These are phyloP conservation scores for Nephrocerus scutellatus DNA, from an alignment of 2,888 invertebrate species.

Conservation along the genomic window DNA sequence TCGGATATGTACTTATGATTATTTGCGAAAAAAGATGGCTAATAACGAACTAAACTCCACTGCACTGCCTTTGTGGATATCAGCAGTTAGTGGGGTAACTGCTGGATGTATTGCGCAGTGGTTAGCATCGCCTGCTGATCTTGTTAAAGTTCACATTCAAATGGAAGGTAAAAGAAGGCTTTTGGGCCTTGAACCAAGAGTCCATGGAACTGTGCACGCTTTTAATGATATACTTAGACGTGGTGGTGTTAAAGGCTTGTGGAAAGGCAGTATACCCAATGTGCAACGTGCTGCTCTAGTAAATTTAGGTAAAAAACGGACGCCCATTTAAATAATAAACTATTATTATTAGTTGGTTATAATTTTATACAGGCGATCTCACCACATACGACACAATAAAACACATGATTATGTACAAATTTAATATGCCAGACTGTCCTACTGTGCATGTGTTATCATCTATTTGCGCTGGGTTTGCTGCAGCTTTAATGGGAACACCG, in stretches of 20 bases:
- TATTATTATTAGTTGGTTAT: no score
- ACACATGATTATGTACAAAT: constrained; percentile 64
- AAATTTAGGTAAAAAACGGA: constrained; percentile 64
- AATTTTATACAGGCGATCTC: constrained; percentile 52
- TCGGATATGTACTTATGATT: constrained; percentile 79
- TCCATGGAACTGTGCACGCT: constrained; percentile 68
- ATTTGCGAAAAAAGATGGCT: constrained; percentile 57
- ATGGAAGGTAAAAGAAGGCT: constrained; percentile 80
- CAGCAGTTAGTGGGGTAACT: constrained; percentile 65
- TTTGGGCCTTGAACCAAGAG: constrained; percentile 74
- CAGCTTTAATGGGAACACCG: constrained; percentile 83
- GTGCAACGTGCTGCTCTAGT: constrained; percentile 77
- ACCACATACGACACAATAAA: constrained; percentile 86
- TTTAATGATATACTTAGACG: constrained; percentile 64
- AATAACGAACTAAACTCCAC: constrained; percentile 45
- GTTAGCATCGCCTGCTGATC: constrained; percentile 82
- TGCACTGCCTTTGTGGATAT: constrained; percentile 51
- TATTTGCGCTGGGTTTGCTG: constrained; percentile 76
- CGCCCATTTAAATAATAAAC: no score
- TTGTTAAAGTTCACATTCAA: constrained; percentile 91
- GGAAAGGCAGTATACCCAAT: constrained; percentile 89
- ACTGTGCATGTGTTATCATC: constrained; percentile 72
- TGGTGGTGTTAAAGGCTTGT: constrained; percentile 74
- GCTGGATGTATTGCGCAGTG: constrained; percentile 85
- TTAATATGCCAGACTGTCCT: constrained; percentile 68